Evolutionary conservation across 2,797 vertebrate species (phyloP).

Genomic region (Clarias fuscus): DNA sequence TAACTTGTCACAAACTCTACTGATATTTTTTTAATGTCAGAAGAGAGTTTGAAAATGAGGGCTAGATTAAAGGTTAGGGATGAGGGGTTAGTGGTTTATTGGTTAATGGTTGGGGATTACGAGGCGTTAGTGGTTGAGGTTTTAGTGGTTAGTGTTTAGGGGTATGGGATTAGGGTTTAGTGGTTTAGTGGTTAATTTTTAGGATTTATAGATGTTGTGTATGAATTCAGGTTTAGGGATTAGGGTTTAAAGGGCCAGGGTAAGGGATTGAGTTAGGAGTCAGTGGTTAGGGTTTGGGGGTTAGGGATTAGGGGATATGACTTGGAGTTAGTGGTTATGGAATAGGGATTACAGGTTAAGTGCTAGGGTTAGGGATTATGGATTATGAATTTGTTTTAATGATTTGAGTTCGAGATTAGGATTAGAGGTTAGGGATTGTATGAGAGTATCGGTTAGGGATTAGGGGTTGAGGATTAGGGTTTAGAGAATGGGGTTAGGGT

Average conservation of each 20-base stretch:
- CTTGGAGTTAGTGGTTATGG: not conserved
- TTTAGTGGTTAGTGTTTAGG: not conserved
- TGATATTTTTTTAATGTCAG: not conserved
- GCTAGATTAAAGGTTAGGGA: not conserved
- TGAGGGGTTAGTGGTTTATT: not conserved
- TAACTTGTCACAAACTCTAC: not conserved
- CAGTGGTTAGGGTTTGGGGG: not conserved
- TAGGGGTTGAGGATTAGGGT: not conserved
- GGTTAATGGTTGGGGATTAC: not conserved
- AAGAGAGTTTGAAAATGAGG: not conserved
- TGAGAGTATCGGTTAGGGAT: not conserved
- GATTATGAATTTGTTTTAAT: not conserved
- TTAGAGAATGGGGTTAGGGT: not conserved
- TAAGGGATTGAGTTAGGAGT: not conserved
- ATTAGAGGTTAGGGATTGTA: not conserved
- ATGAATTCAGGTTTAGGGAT: not conserved
- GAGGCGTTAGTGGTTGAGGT: not conserved
- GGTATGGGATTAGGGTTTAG: not conserved
- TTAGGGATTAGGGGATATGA: not conserved
- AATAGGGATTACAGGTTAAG: too few relatives aligned
- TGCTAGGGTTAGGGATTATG: not conserved
- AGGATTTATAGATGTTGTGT: not conserved
- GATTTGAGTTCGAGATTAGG: too few relatives aligned
- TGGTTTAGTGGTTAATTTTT: not conserved
- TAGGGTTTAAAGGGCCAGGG: not conserved